Evolutionary conservation across 2,113 vertebrate species (phyloP).

Genomic region (Potamarius usumacintae): DNA sequence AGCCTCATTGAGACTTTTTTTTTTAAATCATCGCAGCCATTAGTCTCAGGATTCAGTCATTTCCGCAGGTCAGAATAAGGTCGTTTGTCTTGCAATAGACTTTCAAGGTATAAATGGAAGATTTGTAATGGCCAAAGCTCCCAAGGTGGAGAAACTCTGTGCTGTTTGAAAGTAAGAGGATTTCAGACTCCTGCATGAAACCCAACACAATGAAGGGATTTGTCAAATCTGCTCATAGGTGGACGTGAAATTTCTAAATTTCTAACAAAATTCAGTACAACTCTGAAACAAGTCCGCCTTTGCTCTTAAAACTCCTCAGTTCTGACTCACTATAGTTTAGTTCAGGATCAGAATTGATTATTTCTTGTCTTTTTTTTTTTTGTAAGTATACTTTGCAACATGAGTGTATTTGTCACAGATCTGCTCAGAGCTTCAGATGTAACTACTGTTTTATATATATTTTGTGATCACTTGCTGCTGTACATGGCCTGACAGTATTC

Average conservation of each 20-base stretch:
- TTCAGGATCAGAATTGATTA: neutral
- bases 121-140: neutral
- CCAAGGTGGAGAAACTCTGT: neutral
- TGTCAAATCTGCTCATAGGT: neutral
- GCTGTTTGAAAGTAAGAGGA: slow-evolving; percentile 18
- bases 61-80: neutral
- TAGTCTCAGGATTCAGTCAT: neutral
- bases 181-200: neutral
- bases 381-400: neutral
- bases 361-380: neutral
- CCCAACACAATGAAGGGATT: slow-evolving; percentile 2
- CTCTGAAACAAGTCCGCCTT: neutral
- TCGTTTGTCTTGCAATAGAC: neutral
- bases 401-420: neutral
- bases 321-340: neutral
- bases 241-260: neutral
- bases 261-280: neutral
- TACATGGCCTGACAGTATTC: neutral
- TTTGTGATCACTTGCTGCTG: neutral
- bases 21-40: neutral
- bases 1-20: no score
- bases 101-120: neutral
- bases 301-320: neutral
- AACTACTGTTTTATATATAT: neutral
- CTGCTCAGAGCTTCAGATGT: neutral